phyloP scores from a whole-genome alignment of 2,888 invertebrate genomes.

The Allolobophora icterica region DNA sequence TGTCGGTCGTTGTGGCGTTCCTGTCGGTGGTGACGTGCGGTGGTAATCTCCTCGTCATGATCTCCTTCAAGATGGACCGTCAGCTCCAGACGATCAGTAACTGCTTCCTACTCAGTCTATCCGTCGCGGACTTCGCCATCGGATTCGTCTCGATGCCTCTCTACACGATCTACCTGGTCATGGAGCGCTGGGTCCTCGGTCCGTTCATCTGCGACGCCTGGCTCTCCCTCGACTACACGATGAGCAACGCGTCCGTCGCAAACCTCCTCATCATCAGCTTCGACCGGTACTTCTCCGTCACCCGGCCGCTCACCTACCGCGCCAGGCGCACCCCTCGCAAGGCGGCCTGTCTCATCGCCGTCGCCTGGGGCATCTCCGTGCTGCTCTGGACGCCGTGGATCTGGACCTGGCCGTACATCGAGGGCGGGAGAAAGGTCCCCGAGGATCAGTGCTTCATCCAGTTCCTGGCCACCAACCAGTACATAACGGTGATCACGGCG shows the following conservation, averaged over 20 bases:
- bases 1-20: slow-evolving; percentile 55
- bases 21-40: slow-evolving; percentile 75
- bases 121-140: slow-evolving; percentile 95
- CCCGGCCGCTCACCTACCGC: slow-evolving; percentile 91
- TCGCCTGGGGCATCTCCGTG: slow-evolving; percentile 93
- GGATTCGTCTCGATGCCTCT: slow-evolving; percentile 97
- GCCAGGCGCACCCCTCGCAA: slow-evolving; percentile 90
- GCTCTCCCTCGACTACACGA: slow-evolving; percentile 95
- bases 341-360: slow-evolving; percentile 90
- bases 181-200: slow-evolving; percentile 93
- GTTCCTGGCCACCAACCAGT: slow-evolving; percentile 82
- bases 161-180: slow-evolving; percentile 85
- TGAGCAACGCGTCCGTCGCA: slow-evolving; percentile 96
- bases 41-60: slow-evolving; percentile 97
- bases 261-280: slow-evolving; percentile 97
- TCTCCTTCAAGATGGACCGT: slow-evolving; percentile 97
- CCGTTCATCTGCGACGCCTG: slow-evolving; percentile 88
- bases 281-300: slow-evolving; percentile 89
- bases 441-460: slow-evolving; percentile 91
- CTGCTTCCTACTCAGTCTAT: slow-evolving; percentile 88
- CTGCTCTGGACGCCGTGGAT: slow-evolving; percentile 99
- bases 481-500: slow-evolving; percentile 75
- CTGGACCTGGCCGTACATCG: slow-evolving; percentile 97
- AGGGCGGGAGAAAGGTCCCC: slow-evolving; percentile 79
- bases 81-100: slow-evolving; percentile 98